Conservation (phyloP, 92 coral and sea anemone species). For the Ricordea florida region DNA sequence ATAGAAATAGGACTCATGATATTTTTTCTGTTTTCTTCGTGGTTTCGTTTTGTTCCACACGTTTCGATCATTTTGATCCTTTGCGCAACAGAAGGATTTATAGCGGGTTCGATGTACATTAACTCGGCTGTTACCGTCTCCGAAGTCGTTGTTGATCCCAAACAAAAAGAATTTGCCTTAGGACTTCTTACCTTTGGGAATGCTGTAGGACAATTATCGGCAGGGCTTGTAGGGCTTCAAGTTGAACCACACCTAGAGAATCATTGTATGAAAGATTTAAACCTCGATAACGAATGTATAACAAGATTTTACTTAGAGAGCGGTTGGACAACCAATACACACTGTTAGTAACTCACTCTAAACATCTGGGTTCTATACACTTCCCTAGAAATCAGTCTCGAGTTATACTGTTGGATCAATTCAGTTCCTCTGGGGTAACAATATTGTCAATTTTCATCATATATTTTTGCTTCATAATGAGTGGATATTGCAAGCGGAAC, state of each 20-base stretch:
- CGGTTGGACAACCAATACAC: conserved; percentile 27
- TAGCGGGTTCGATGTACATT: conserved; percentile 69
- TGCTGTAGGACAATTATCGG: conserved; percentile 58
- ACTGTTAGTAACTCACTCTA: background rate
- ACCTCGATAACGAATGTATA: conserved; percentile 46
- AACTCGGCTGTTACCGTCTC: conserved; percentile 66
- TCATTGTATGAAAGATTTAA: conserved; percentile 50
- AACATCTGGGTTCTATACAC: too few species aligned
- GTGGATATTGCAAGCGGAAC: too few species aligned
- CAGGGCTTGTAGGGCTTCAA: conserved; percentile 60
- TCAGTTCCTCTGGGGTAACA: too few species aligned
- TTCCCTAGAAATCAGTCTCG: too few species aligned
- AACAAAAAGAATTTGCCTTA: conserved; percentile 60
- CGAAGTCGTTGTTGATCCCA: conserved; percentile 20
- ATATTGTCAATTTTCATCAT: too few species aligned
- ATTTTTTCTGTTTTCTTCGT: conserved; percentile 49
- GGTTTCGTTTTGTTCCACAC: conserved; percentile 58
- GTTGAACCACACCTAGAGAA: conserved; percentile 56
- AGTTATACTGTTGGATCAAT: too few species aligned
- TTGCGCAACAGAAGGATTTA: conserved; percentile 65
- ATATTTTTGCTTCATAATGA: too few species aligned
- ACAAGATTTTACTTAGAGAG: conserved; percentile 37
- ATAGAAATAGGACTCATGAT: conserved; percentile 32
- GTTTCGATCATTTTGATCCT: conserved; percentile 46
- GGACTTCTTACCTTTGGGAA: conserved; percentile 67